Evolutionary conservation across 2,888 invertebrate species (phyloP).

Genomic region (Caenorhabditis imperialis): DNA sequence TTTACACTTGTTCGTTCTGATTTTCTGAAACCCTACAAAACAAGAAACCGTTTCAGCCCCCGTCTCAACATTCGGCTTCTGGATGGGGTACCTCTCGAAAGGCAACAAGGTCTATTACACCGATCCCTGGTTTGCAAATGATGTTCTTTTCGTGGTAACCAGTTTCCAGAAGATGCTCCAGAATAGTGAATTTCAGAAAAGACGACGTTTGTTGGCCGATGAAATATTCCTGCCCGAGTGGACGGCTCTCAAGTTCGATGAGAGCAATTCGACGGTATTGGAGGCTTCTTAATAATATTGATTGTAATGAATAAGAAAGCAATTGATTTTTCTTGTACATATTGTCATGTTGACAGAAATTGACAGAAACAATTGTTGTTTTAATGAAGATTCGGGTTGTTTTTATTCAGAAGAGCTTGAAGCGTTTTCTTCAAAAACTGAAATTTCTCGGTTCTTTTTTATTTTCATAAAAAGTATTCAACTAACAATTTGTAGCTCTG

Average conservation of each 20-base stretch:
- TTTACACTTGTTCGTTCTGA: conserved; percentile 13
- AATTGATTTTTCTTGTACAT: too few species aligned
- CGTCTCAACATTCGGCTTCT: too few species aligned
- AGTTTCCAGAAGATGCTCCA: background rate
- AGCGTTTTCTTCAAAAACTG: too few species aligned
- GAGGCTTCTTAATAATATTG: too few species aligned
- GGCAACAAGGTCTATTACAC: conserved; percentile 13
- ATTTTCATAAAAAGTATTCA: too few species aligned
- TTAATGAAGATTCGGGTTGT: too few species aligned
- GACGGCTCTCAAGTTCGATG: conserved; percentile 1
- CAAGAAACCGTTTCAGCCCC: background rate
- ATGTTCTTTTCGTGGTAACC: conserved; percentile 11
- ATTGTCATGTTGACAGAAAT: too few species aligned
- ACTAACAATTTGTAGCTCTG: too few species aligned
- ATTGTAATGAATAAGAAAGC: too few species aligned
- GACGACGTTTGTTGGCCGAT: conserved; percentile 2
- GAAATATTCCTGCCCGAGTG: conserved; percentile 13
- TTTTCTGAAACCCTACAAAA: background rate
- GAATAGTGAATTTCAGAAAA: background rate
- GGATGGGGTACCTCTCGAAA: conserved; percentile 26
- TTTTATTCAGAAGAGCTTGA: too few species aligned
- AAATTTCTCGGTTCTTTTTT: too few species aligned
- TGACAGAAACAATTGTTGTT: too few species aligned
- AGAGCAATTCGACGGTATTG: conserved; percentile 1
- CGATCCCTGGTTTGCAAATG: conserved; percentile 2